Percentiles rank a stretch among this genome's conserved stretches.
phyloP scores from a whole-genome alignment of 2,888 invertebrate genomes.

The Meta bourneti region DNA sequence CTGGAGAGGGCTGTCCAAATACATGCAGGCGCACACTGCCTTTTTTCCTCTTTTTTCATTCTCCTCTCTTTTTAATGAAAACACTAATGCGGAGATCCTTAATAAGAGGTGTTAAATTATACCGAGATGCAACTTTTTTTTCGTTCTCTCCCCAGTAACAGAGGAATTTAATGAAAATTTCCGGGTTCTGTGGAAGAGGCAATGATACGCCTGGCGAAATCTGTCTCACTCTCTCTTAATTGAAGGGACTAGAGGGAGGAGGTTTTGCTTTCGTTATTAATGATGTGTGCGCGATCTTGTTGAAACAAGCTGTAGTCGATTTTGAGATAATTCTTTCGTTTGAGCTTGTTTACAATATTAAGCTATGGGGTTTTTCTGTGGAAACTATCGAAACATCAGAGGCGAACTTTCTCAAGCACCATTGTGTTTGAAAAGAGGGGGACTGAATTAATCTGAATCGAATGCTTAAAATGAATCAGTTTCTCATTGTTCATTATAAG shows the following conservation, averaged over 20 bases:
- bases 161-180: conserved; percentile 73
- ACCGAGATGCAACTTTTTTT: conserved; percentile 34
- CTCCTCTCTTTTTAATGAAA: conserved; percentile 69
- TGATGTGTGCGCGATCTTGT: background rate
- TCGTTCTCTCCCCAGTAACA: conserved; percentile 41
- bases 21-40: conserved; percentile 17
- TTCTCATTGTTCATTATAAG: no score
- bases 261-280: background rate
- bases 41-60: background rate
- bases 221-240: conserved; percentile 24
- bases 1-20: conserved; percentile 36
- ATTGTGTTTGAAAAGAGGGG: no score
- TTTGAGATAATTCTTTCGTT: background rate
- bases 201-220: conserved; percentile 53
- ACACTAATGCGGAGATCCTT: conserved; percentile 64
- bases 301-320: background rate
- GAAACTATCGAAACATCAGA: background rate
- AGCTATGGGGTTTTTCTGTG: background rate
- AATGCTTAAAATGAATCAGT: no score
- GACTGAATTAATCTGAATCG: no score
- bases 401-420: background rate
- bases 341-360: background rate
- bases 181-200: background rate
- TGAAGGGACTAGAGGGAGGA: conserved; percentile 18
- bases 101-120: conserved; percentile 76